phyloP scores from a whole-genome alignment of 2,113 vertebrate species.

The Thamnophis sirtalis region DNA sequence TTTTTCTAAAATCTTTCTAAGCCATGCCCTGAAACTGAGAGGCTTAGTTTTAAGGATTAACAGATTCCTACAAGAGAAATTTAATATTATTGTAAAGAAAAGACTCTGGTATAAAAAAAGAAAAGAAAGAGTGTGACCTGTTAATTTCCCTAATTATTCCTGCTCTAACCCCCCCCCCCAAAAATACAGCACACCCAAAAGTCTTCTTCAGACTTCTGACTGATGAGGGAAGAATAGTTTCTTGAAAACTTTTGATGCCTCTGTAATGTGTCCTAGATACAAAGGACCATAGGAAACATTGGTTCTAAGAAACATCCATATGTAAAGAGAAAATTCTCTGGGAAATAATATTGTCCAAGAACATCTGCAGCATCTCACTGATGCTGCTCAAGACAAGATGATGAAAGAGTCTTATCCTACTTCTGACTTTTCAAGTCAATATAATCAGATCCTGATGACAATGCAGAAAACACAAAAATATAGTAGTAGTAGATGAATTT shows the following conservation, averaged over 20 bases:
- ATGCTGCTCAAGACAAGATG: neutral
- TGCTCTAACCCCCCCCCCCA: rapidly evolving
- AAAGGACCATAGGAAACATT: neutral
- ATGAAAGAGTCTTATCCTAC: neutral
- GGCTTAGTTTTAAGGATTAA: neutral
- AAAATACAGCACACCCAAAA: neutral
- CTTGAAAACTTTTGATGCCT: neutral
- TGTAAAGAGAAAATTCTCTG: neutral
- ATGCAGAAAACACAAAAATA: neutral
- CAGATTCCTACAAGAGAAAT: neutral
- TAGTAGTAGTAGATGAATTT: neutral
- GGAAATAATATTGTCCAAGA: neutral
- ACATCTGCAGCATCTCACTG: neutral
- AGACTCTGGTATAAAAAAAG: neutral
- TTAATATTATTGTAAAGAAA: neutral
- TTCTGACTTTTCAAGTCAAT: neutral
- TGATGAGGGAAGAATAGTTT: neutral
- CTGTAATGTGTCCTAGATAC: neutral
- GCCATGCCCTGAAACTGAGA: neutral
- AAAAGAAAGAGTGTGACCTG: neutral
- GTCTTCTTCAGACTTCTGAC: neutral
- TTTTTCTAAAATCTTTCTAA: neutral
- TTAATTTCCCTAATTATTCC: neutral
- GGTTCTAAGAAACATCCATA: neutral
- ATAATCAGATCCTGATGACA: neutral